Base-by-base conservation (phyloP, 2,888 invertebrate genomes). In the Salpingus planirostris region DNA sequence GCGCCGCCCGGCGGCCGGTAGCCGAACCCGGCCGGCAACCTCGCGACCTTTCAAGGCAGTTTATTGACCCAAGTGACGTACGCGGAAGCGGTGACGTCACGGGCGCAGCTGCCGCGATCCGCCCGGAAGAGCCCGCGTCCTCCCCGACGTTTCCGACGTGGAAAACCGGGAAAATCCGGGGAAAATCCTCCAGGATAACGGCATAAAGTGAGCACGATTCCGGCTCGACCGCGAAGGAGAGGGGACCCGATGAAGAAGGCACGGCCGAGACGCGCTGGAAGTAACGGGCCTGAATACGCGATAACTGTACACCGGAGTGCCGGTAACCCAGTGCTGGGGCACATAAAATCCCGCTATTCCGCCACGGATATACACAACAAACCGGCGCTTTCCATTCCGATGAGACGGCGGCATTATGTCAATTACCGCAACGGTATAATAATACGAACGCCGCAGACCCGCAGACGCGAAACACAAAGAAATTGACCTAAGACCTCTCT, bases 11-110 rank as follows among this genome's bases (percentile, higher is more conserved):
- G 46, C 50, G 57, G 44, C 34, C 44, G 42, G 52, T 58, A 59
- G 59, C 46, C 38, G 44, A 57, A 61, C 49, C 46, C 42, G 34
- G 36, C 27, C 44, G 41, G 35, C 46, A 48, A 51, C 50, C 50
- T 49, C 48, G 44, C 57, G 64, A 63, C 64, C 65, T 64, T 65
- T 62, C 65, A 65, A 65, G 65, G 65, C 60, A 57, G 65, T 65
- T 65, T 65, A 64, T 64, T 65, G 64, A 64, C 60, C 65, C 48
- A 54, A 24, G 51, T 63, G 64, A 62, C 63, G 63, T 62, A 59
- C 44, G 43, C 62, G 62, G 61, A 64, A 63, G 54, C 44, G 22
- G 40, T 57, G 59, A 63, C 62, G 63, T 63, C 60, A 62, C 50
- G 24, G 52, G 37, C 47, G 45, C 57, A 55, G 52, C 54, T 58